Evolutionary conservation across 2,888 invertebrate genomes (phyloP), one percentile per base, ranked within the genome.

Genomic region (Melipona beecheii): DNA sequence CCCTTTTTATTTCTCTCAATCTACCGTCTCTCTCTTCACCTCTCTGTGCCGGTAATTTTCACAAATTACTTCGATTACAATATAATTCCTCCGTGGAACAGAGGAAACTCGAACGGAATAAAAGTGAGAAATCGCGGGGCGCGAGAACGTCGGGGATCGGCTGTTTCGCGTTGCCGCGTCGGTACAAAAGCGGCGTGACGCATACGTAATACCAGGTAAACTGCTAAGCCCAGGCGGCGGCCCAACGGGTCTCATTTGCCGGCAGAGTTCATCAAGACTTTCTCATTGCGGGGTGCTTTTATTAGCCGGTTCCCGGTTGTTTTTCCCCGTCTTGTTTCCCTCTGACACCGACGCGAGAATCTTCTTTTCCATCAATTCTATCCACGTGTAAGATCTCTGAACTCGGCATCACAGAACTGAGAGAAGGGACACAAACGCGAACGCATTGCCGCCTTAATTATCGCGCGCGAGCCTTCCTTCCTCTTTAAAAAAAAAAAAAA

Each of bases 211-310:
- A 86, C 79, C 27, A 78, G 76, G 19, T 43, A 43, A 31, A 64
- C 64, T 36, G 31, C 2, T 1, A 13, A 60, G 64, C 50, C 43
- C 78, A 83, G 73, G 72, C 72, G 75, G 75, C 27, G 27, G 84
- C 31, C 31, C 31, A 31, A 31, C 31, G 31, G 31, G 78, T 88
- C 83, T 79, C 70, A 80, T 86, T 88, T 77, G 73, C 81, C 69
- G 74, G 19, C 78, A 84, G 88, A 89, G 27, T 27, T 27, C 27
- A 31, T 89, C 88, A 90, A 89, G 89, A 89, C 89, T 90, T 90
- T 90, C 88, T 88, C 88, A 88, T 89, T 90, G 86, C 83, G 79
- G 87, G 86, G 86, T 84, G 82, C 83, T 87, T 89, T 87, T 86
- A 87, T 87, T 88, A 87, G 80, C 86, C 60, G 64, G 49, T 66